Base-by-base conservation (phyloP, 2,888 invertebrate genomes). In the Dendrolimus pini region DNA sequence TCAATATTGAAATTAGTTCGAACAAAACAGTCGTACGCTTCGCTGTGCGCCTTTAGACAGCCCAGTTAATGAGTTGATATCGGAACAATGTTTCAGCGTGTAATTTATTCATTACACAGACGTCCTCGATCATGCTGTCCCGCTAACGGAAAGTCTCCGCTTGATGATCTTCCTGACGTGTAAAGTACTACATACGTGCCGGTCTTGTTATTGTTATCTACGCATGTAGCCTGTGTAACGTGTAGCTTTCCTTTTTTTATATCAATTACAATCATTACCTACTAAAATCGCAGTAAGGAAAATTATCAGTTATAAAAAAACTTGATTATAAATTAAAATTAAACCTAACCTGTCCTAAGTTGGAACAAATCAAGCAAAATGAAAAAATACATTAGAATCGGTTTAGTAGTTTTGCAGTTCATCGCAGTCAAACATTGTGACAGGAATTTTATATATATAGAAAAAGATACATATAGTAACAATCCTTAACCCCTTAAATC, bases 51-150 rank as follows among this genome's bases (percentile, higher is more conserved):
- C 70, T 72, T 72, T 73, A 71, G 76, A 80, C 78, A 77, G 77
- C 71, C 60, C 77, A 77, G 80, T 79, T 86, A 87, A 84, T 85
- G 85, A 82, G 84, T 83, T 82, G 77, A 75, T 77, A 83, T 86
- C 76, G 83, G 82, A 80, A 89, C 88, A 89, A 87, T 89, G 86
- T 89, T 88, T 86, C 85, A 87, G 87, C 88, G 86, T 89, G 89
- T 89, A 89, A 89, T 89, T 89, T 90, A 89, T 90, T 89, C 89
- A 89, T 89, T 85, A 87, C 81, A 83, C 87, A 85, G 81, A 74
- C 86, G 89, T 85, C 87, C 88, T 88, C 89, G 85, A 85, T 88
- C 85, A 85, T 77, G 66, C 68, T 75, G 73, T 66, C 70, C 72
- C 72, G 72, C 70, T 77, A 82, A 77, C 83, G 85, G 88, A 88